These are phyloP conservation scores for Diadema setosum DNA, from an alignment of 35 echinoderm and acorn worm species.

Conservation along the genomic window DNA sequence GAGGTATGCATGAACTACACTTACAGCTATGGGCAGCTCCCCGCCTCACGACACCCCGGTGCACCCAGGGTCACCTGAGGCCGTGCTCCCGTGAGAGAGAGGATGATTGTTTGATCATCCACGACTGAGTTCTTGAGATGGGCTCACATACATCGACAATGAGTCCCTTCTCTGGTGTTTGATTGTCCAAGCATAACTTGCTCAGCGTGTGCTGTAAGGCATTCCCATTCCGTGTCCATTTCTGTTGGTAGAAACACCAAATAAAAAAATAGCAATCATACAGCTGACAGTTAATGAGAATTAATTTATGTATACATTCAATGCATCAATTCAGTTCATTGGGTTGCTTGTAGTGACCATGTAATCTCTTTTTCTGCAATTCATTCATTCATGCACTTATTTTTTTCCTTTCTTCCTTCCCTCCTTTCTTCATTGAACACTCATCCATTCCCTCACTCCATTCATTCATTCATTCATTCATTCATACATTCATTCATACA, in stretches of 20 bases:
- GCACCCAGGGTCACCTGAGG: background rate
- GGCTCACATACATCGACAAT: background rate
- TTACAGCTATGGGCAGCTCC: too few relatives aligned
- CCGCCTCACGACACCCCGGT: background rate
- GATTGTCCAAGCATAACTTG: constrained; percentile 29
- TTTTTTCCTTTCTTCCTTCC: background rate
- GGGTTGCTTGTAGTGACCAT: background rate
- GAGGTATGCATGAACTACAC: too few relatives aligned
- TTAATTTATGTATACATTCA: background rate
- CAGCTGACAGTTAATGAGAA: background rate
- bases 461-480: too few relatives aligned
- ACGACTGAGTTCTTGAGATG: constrained; percentile 14
- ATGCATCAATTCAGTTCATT: background rate
- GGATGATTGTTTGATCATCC: constrained; percentile 26
- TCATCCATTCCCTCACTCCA: too few relatives aligned
- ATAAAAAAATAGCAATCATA: background rate
- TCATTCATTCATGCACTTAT: background rate
- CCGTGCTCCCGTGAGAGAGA: background rate
- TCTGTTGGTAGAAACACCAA: background rate
- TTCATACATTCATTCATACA: too few relatives aligned
- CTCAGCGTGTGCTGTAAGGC: constrained; percentile 23
- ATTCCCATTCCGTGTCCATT: constrained; percentile 37
- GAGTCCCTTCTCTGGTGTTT: constrained; percentile 2
- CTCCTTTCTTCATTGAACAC: background rate
- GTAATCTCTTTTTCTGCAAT: too few relatives aligned